These are phyloP conservation scores for Calliphora vicina DNA, from an alignment of 1,140 invertebrate genomes.

Conservation along the genomic window DNA sequence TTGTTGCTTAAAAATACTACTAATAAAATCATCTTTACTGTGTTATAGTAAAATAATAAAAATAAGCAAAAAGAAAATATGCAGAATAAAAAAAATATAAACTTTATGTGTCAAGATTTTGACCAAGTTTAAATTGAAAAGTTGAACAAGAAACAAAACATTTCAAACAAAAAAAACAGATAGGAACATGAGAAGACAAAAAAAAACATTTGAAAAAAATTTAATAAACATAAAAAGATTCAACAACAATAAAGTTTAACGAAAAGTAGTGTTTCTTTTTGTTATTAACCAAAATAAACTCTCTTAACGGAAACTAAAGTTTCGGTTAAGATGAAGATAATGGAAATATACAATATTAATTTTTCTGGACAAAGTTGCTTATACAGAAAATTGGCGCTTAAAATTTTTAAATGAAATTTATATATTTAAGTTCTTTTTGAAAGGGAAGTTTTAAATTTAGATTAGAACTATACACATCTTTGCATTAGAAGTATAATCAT, in stretches of 20 bases:
- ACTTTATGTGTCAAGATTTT: slow-evolving; percentile 7
- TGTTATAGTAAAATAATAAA: not conserved
- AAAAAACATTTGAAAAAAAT: not conserved
- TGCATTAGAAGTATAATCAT: too few species aligned
- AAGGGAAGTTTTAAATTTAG: too few species aligned
- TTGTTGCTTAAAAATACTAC: not conserved
- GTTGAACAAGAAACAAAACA: not conserved
- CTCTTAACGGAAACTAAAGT: not conserved
- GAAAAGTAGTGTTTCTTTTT: not conserved
- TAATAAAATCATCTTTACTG: not conserved
- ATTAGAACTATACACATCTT: too few species aligned
- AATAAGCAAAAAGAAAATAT: not conserved
- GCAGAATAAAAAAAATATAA: not conserved
- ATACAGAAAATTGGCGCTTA: too few species aligned
- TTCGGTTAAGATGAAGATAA: not conserved
- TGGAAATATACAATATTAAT: too few species aligned
- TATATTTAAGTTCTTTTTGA: too few species aligned
- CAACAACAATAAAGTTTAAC: too few species aligned
- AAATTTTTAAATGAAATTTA: too few species aligned
- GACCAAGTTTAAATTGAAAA: slow-evolving; percentile 14
- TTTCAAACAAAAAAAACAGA: not conserved
- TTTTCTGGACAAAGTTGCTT: too few species aligned
- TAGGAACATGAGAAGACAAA: not conserved
- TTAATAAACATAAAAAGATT: too few species aligned
- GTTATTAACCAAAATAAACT: not conserved